Base-by-base conservation (phyloP, 1,140 invertebrate genomes). In the Drosophila mauritiana region DNA sequence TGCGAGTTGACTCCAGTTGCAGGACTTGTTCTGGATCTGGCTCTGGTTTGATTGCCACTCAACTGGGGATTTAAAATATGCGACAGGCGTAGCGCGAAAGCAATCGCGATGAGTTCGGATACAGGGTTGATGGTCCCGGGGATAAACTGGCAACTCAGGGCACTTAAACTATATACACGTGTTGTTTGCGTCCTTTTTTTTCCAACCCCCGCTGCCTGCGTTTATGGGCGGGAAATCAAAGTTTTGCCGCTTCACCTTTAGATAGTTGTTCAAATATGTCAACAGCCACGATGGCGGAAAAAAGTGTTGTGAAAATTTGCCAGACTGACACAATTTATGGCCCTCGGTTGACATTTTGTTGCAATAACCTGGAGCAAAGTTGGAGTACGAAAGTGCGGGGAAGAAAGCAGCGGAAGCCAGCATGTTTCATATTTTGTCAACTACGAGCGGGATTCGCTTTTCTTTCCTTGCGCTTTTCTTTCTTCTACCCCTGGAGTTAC, bases 1-100 rank as follows among this genome's bases (percentile, higher is more conserved):
- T 49, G 52, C 22, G 59, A 15, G 73, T 52, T 68, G 51, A 55
- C 34, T 70, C 49, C 36, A 22, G 27, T 20, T 42, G 36, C 56
- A 57, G 67, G 65, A 57, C 63, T 56, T 36, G 63, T 49, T 54
- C 57, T 52, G 69, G 69, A 22, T 74, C 42, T 54, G 72, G 59
- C 36, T 52, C 36, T 73, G 84, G 63, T 73, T 88, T 88, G 83
- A 88, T 88, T 88, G 83, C 83, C 84, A 88, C 84, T 89, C 83
- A 88, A 88, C 79, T 88, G 76, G 83, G 83, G 83, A 88, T 89
- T 88, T 88, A 83, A 88, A 88, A 88, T 89, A 88, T 88, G 84
- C 83, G 83, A 80, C 83, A 69, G 79, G 79, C 83, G 83, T 86
- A 79, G 84, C 63, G 73, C 42, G 48, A 59, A 82, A 80, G 80